Percentiles rank a stretch among this genome's conserved stretches.
Conservation (phyloP, 2,888 invertebrate species). For the Myopa testacea region DNA sequence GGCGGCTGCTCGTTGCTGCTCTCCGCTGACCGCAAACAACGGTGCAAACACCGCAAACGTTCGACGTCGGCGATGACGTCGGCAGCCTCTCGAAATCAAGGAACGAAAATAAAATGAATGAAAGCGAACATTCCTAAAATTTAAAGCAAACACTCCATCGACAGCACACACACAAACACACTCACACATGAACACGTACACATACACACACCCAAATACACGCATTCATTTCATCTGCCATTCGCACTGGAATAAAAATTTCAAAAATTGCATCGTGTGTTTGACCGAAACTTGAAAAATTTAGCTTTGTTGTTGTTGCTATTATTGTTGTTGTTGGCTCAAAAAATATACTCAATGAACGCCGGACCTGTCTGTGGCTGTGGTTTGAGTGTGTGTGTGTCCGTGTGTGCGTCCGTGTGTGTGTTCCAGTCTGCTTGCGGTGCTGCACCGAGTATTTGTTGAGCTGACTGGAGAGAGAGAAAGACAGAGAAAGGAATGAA, state of each 20-base stretch:
- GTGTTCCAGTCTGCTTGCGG: conserved; percentile 31
- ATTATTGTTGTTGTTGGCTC: conserved; percentile 11
- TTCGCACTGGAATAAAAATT: conserved; percentile 40
- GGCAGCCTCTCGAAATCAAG: conserved; percentile 45
- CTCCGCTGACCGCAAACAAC: conserved; percentile 48
- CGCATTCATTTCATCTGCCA: conserved; percentile 14
- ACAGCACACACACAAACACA: conserved; percentile 27
- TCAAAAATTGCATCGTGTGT: conserved; percentile 48
- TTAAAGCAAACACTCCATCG: conserved; percentile 47
- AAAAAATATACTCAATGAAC: background rate
- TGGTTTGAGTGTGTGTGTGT: conserved; percentile 17
- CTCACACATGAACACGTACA: conserved; percentile 15
- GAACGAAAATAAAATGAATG: conserved; percentile 12
- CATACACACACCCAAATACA: background rate
- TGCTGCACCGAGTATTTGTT: conserved; percentile 27
- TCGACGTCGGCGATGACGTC: conserved; percentile 34
- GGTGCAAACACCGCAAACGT: conserved; percentile 49
- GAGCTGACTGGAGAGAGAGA: background rate
- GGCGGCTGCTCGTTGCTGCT: background rate
- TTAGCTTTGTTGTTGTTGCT: conserved; percentile 37
- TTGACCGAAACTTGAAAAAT: conserved; percentile 53
- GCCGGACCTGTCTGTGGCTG: conserved; percentile 19
- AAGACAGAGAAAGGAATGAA: conserved; percentile 41
- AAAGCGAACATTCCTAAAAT: conserved; percentile 46
- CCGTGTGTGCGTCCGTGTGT: conserved; percentile 16